Evolutionary conservation across 2,888 invertebrate genomes (phyloP), one percentile per base, ranked within the genome.

Genomic region (Antheraea assamensis): DNA sequence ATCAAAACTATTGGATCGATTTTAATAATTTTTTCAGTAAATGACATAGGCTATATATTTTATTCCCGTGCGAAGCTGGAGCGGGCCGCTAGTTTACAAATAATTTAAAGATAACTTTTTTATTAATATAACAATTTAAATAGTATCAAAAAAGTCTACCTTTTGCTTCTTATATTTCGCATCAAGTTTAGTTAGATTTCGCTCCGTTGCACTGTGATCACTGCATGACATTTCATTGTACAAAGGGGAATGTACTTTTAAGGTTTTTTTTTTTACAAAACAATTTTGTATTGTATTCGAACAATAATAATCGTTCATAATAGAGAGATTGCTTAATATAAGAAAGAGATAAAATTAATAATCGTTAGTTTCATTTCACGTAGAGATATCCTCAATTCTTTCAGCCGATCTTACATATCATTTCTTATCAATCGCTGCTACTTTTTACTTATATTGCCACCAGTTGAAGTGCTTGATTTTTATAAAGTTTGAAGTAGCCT

Each of bases 171-270:
- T 30, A 1, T 64, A 17, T 1, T 17, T 30, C 17, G 17, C 13
- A 17, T 17, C 15, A 30, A 3, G 15, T 64, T 58, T n/a, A 19
- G 61, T 64, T 64, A n/a, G 61, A 64, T 17, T 30, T 64, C 61
- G 61, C 61, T 64, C 30, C 61, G 61, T 30, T 19, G 61, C 61
- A 64, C 61, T 64, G 27, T 64, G 61, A 64, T 64, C 61, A 30
- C 21, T 21, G 30, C 4, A 17, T 64, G 61, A 64, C 30, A 64
- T 64, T 64, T 64, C 61, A 27, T 64, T 30, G 27, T 27, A 64
- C 61, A 64, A 64, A 64, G 61, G 61, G 30, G 61, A 64, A 64
- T 64, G 61, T 64, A 64, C 61, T 64, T 61, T 30, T 64, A 64
- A 64, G 15, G 27, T 24, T 27, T 27, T 61, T 61, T 64, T 24